phyloP scores from a whole-genome alignment of 2,888 invertebrate genomes.

The Torymus texanus region DNA sequence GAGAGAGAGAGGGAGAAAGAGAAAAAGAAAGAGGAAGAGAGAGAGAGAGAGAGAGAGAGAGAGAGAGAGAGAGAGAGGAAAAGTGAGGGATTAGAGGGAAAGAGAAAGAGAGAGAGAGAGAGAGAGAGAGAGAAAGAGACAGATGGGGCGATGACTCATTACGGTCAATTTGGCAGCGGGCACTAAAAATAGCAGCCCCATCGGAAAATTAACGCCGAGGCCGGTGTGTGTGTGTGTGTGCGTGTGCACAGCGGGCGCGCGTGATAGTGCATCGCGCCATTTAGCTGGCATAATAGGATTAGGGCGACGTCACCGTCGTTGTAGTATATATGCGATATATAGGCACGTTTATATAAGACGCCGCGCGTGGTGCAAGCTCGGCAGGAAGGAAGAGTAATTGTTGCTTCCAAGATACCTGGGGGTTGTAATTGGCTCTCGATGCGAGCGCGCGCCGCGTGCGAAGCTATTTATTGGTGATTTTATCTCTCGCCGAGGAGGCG shows the following conservation, averaged over 20 bases:
- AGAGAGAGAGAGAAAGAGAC: slow-evolving; percentile 7
- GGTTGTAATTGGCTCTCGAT: slow-evolving; percentile 22
- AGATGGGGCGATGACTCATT: not conserved
- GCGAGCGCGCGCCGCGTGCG: not conserved
- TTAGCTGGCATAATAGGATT: slow-evolving; percentile 27
- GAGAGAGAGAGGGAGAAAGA: slow-evolving; percentile 7
- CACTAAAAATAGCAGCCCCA: slow-evolving; percentile 33
- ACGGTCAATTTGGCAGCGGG: slow-evolving; percentile 24
- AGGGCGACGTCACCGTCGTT: not conserved
- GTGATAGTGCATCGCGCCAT: not conserved
- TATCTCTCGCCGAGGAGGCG: not conserved
- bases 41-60: slow-evolving; percentile 9
- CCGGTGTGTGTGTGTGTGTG: not conserved
- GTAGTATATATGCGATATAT: not conserved
- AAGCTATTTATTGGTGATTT: slow-evolving; percentile 24
- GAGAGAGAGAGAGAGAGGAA: slow-evolving; percentile 4
- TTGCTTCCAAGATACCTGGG: slow-evolving; percentile 6
- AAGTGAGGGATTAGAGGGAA: too few species aligned
- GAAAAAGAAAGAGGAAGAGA: too few species aligned
- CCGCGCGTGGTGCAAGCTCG: too few species aligned
- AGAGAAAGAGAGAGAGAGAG: not conserved
- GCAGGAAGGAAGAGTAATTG: slow-evolving; percentile 13
- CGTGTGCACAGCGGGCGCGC: too few species aligned
- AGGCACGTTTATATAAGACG: too few species aligned
- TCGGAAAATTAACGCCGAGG: slow-evolving; percentile 29